These are phyloP conservation scores for Novumbra hubbsi DNA, from an alignment of 2,797 vertebrate species.

Conservation along the genomic window DNA sequence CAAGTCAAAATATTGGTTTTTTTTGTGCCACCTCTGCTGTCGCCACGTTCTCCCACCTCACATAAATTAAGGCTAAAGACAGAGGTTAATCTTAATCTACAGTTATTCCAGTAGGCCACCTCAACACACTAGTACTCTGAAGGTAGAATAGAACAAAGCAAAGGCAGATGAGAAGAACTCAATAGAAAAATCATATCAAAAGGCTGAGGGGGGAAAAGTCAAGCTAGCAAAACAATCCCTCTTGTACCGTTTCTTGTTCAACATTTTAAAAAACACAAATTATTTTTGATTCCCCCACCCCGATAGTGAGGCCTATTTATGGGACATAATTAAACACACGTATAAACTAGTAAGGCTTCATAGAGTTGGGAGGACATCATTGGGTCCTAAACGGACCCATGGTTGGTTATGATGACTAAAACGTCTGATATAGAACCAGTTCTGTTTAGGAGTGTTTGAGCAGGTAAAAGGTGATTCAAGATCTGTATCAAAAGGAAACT, in stretches of 20 bases:
- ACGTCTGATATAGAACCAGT: not conserved
- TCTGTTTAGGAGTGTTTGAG: not conserved
- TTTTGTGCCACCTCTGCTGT: slow-evolving; percentile 33
- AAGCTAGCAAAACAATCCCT: slow-evolving; percentile 28
- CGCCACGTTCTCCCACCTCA: slow-evolving; percentile 48
- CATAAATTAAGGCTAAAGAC: slow-evolving; percentile 80
- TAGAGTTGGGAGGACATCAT: not conserved
- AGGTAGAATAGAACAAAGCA: slow-evolving; percentile 23
- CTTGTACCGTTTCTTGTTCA: not conserved
- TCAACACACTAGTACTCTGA: slow-evolving; percentile 40
- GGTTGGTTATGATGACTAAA: too few relatives aligned
- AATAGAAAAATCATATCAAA: slow-evolving; percentile 49
- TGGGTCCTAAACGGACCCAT: too few relatives aligned
- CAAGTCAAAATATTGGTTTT: slow-evolving; percentile 71
- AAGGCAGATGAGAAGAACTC: slow-evolving; percentile 38
- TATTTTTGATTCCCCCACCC: slow-evolving; percentile 34
- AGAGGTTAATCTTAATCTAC: slow-evolving; percentile 56
- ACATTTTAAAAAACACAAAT: slow-evolving; percentile 51
- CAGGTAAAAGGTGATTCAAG: not conserved
- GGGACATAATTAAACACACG: slow-evolving; percentile 5
- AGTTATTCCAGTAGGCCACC: slow-evolving; percentile 1
- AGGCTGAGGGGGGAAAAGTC: slow-evolving; percentile 19
- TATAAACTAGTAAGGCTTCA: slow-evolving; percentile 1
- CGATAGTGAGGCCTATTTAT: slow-evolving; percentile 34
- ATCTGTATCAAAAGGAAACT: not conserved